phyloP scores from a whole-genome alignment of 2,888 invertebrate genomes.

The Phasia obesa region DNA sequence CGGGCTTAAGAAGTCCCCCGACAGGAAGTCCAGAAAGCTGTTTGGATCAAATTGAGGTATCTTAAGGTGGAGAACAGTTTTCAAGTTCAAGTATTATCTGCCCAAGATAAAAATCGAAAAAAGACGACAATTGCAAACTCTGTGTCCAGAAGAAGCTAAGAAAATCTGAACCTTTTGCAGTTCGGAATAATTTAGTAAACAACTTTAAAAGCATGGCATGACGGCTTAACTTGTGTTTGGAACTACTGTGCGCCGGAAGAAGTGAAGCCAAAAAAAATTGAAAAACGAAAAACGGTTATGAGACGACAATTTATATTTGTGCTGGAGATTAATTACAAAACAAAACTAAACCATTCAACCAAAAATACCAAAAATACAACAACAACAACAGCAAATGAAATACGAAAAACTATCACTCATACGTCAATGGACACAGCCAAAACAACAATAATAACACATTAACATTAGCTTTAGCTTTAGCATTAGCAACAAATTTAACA shows the following conservation, averaged over 20 bases:
- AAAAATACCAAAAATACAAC: constrained; percentile 39
- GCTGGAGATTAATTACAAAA: constrained; percentile 57
- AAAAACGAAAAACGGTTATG: constrained; percentile 31
- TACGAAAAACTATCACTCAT: constrained; percentile 37
- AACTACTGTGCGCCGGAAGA: neutral
- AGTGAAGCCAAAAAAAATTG: neutral
- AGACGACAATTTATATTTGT: constrained; percentile 49
- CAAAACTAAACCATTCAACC: constrained; percentile 48
- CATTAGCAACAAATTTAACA: neutral
- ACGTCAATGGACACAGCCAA: constrained; percentile 23
- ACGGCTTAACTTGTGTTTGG: neutral
- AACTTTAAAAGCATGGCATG: too few relatives aligned
- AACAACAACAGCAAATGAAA: constrained; percentile 18
- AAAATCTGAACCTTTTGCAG: too few relatives aligned
- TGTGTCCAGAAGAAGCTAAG: too few relatives aligned
- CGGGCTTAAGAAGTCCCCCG: too few relatives aligned
- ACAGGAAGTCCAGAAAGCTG: too few relatives aligned
- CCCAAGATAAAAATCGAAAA: too few relatives aligned
- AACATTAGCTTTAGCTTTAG: too few relatives aligned
- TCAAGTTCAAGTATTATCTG: too few relatives aligned
- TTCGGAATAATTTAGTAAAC: too few relatives aligned
- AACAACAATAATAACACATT: neutral
- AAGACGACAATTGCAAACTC: too few relatives aligned
- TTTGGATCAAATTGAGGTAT: too few relatives aligned
- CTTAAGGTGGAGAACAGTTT: too few relatives aligned